Conservation (phyloP, 1,140 invertebrate species). For the Drosophila pallidifrons region DNA sequence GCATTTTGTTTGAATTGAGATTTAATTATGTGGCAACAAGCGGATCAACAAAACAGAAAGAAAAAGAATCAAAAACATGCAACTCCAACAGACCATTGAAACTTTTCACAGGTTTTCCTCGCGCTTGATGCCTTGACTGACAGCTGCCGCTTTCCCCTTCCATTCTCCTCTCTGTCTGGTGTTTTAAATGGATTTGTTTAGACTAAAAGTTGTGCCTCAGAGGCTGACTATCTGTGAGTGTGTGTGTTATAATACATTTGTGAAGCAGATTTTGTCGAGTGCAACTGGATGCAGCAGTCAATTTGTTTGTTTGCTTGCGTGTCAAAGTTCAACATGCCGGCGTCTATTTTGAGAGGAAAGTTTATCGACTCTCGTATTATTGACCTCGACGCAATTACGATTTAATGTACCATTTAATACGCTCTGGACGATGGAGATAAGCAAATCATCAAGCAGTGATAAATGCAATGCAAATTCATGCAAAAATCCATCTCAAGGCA, state of each 20-base stretch:
- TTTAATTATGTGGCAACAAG: conserved; percentile 82
- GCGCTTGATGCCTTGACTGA: conserved; percentile 31
- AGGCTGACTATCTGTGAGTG: conserved; percentile 2
- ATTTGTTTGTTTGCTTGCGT: conserved; percentile 76
- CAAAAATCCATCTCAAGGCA: conserved; percentile 4
- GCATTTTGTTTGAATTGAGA: conserved; percentile 79
- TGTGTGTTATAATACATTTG: conserved; percentile 21
- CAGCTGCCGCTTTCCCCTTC: conserved; percentile 6
- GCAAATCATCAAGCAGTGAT: conserved; percentile 8
- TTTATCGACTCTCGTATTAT: conserved; percentile 65
- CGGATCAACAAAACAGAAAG: conserved; percentile 28
- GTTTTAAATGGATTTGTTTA: conserved; percentile 69
- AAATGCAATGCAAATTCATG: conserved; percentile 8
- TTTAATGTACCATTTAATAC: conserved; percentile 59
- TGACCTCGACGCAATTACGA: conserved; percentile 47
- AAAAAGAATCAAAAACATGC: conserved; percentile 1
- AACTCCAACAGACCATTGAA: conserved; percentile 16
- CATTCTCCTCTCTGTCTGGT: neutral
- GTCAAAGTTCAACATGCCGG: conserved; percentile 71
- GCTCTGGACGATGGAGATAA: conserved; percentile 35
- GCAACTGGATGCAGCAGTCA: conserved; percentile 34
- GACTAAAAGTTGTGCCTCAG: conserved; percentile 37
- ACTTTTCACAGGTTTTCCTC: conserved; percentile 35
- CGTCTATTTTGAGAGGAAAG: conserved; percentile 61
- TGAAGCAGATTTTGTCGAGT: conserved; percentile 34